Evolutionary conservation across 2,113 vertebrate species (phyloP).

Genomic region (Otus sunia): DNA sequence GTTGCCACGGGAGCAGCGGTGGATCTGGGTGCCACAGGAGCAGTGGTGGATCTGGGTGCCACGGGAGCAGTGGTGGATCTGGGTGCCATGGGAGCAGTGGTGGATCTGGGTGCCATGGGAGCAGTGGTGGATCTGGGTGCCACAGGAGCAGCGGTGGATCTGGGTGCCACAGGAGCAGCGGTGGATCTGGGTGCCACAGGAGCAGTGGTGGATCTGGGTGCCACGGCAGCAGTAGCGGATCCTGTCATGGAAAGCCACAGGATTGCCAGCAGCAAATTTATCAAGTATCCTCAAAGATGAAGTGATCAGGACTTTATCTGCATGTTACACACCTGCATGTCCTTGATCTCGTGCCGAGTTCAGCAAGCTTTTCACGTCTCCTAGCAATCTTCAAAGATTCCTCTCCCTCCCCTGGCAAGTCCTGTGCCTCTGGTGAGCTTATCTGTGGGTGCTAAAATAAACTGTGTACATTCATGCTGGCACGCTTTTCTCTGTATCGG

Average conservation of each 20-base stretch:
- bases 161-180: accelerated
- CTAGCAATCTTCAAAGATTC: neutral
- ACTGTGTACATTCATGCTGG: accelerated
- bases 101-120: accelerated
- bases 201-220: neutral
- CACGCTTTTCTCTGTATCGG: accelerated
- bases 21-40: neutral
- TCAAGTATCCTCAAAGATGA: neutral
- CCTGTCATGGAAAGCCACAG: neutral
- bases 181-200: neutral
- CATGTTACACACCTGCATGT: accelerated
- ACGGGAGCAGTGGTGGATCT: neutral
- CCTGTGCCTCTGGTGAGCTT: neutral
- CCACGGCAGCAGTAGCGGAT: accelerated
- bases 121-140: accelerated
- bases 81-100: accelerated
- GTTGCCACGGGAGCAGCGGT: neutral
- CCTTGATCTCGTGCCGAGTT: neutral
- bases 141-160: neutral
- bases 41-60: neutral
- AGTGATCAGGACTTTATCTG: neutral
- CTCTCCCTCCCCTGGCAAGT: neutral
- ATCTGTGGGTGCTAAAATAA: neutral
- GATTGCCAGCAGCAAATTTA: constrained; percentile 30
- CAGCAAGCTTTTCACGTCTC: neutral